Base-by-base conservation (phyloP, 2,888 invertebrate genomes). In the Kuschelorhynchus macadamiae region DNA sequence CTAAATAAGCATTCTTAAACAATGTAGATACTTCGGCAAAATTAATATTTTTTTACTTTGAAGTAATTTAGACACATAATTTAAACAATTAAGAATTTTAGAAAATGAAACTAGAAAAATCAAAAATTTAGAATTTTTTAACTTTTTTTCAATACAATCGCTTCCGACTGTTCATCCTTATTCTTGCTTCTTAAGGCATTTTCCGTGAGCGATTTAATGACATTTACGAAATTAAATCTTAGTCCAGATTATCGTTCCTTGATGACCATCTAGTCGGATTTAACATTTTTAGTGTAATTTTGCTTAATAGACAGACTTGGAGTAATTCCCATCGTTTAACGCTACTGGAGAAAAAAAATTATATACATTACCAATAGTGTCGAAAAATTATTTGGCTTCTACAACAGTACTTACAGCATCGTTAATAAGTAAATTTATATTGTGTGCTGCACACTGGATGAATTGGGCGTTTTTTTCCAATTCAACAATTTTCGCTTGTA, bases 341-440 rank as follows among this genome's bases (percentile, higher is more conserved):
- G n/a, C 49, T 21, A 12, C n/a, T n/a, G 20, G 3, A 2, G 16
- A 12, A 42, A 42, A 42, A 42, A 42, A 42, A 42, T 42, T 16
- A 16, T 42, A 42, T 11, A 42, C 44, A 42, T 12, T 2, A 9
- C 17, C 9, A 18, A 42, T 16, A 42, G 18, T 42, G 7, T 42
- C 44, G 14, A 42, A 42, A 42, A 42, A 42, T 36, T 42, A 3
- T 16, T 42, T 16, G 2, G 17, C 17, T 14, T 42, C 17, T 42
- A 3, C 12, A 42, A 14, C 17, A 16, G 4, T n/a, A 9, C n/a
- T 3, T 36, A 36, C 36, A n/a, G 36, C 36, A 12, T 55, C 55
- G 16, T 55, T 41, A 5, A 20, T 18, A 1, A 55, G 41, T n/a
- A 55, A 12, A 41, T 55, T 42, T 20, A 55, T 18, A 12, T 55